A percentile compares a stretch with the other conserved stretches of the same genome.
phyloP scores from a whole-genome alignment of 2,113 vertebrate species.

The Rhynchopsitta pachyrhyncha region DNA sequence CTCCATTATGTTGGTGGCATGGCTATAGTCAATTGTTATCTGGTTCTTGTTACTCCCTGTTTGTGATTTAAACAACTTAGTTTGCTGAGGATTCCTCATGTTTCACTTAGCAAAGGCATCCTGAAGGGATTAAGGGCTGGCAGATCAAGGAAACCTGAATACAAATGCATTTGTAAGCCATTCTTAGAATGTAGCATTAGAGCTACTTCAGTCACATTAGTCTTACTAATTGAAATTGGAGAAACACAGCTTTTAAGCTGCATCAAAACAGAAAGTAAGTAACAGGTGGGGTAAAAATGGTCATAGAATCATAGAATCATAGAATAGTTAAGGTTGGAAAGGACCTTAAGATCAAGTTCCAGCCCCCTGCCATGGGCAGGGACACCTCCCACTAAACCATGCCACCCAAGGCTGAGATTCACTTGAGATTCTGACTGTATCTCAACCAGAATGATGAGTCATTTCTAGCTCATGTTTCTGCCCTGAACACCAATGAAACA shows the following conservation, averaged over 20 bases:
- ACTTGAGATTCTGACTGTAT: not conserved
- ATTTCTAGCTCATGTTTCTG: not conserved
- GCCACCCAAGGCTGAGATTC: not conserved
- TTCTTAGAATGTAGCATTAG: not conserved
- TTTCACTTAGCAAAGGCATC: not conserved
- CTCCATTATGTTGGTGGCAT: not conserved
- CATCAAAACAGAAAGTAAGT: not conserved
- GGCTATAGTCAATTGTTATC: not conserved
- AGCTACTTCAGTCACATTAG: not conserved
- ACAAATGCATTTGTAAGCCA: not conserved
- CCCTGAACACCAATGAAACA: not conserved
- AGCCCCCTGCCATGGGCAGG: no score
- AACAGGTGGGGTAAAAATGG: not conserved
- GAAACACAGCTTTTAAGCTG: not conserved
- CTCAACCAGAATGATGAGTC: not conserved
- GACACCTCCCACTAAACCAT: no score
- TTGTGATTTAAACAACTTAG: not conserved
- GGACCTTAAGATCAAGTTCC: no score
- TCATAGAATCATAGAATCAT: not conserved
- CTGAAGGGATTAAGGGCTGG: not conserved
- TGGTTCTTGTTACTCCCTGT: not conserved
- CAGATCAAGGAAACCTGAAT: not conserved
- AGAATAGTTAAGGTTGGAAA: no score
- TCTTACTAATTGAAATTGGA: not conserved
- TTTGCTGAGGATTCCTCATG: not conserved